These are phyloP conservation scores for Nomada fucata DNA, from an alignment of 2,888 invertebrate species.

Conservation along the genomic window DNA sequence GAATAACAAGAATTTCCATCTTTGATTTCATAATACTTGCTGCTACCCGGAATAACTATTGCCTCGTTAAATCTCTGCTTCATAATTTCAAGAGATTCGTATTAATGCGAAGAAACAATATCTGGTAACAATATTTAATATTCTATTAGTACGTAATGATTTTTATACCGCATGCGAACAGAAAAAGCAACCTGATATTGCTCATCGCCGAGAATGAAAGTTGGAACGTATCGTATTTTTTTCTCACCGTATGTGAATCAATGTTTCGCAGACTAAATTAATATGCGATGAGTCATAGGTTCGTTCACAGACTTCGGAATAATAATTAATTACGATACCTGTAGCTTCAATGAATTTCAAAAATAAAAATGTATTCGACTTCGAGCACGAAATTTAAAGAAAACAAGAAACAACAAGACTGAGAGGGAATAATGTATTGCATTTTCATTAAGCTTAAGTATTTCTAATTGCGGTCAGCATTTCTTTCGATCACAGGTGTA, in stretches of 20 bases:
- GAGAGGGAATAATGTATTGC: too few species aligned
- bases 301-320: neutral
- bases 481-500: too few species aligned
- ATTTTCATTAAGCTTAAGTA: too few species aligned
- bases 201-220: neutral
- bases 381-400: neutral
- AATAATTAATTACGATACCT: neutral
- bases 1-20: neutral
- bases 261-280: slow-evolving; percentile 2
- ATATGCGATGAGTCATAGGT: neutral
- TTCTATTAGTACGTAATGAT: neutral
- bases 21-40: slow-evolving; percentile 5
- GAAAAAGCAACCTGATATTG: too few species aligned
- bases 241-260: neutral
- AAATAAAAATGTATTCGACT: too few species aligned
- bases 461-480: too few species aligned
- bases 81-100: neutral
- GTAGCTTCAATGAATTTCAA: neutral
- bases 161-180: neutral
- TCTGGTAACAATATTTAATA: neutral
- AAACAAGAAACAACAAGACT: neutral
- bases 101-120: neutral
- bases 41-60: neutral
- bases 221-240: neutral
- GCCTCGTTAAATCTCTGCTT: slow-evolving; percentile 6